phyloP scores from a whole-genome alignment of 2,113 vertebrate genomes.

The Chaenogobius annularis region DNA sequence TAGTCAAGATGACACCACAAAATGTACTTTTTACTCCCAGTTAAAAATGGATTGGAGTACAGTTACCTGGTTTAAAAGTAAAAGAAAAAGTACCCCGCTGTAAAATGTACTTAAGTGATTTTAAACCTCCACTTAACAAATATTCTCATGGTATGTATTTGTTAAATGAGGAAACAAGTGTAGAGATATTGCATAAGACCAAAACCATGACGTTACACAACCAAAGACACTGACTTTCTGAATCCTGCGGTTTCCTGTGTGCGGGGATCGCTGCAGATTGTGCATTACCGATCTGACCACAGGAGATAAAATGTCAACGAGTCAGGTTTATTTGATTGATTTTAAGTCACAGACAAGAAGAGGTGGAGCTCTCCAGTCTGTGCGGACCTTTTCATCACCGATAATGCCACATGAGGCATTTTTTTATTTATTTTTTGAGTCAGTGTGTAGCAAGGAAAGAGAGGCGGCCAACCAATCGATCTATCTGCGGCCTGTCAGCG shows the following conservation, averaged over 20 bases:
- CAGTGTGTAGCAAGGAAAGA: slow-evolving; percentile 28
- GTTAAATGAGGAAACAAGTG: neutral
- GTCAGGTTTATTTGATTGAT: slow-evolving; percentile 35
- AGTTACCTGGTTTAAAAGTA: no score
- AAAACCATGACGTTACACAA: slow-evolving; percentile 8
- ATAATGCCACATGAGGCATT: slow-evolving; percentile 17
- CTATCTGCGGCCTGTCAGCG: slow-evolving; percentile 30
- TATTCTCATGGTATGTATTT: neutral
- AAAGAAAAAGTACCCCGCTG: no score
- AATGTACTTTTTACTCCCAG: no score
- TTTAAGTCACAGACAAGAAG: slow-evolving; percentile 29
- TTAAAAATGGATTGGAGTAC: no score
- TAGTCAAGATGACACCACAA: no score
- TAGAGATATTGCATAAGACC: neutral
- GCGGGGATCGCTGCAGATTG: neutral
- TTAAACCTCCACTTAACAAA: neutral
- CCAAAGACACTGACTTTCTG: neutral
- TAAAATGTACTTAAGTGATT: no score
- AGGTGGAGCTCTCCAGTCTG: slow-evolving; percentile 16
- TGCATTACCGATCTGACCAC: slow-evolving; percentile 1
- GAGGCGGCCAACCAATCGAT: slow-evolving; percentile 36
- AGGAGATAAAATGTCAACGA: slow-evolving; percentile 6
- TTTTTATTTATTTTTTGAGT: no score
- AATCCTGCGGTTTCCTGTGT: neutral
- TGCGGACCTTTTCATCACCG: slow-evolving; percentile 32